Base-by-base conservation (phyloP, 2,888 invertebrate genomes). In the Saturnia pavonia region DNA sequence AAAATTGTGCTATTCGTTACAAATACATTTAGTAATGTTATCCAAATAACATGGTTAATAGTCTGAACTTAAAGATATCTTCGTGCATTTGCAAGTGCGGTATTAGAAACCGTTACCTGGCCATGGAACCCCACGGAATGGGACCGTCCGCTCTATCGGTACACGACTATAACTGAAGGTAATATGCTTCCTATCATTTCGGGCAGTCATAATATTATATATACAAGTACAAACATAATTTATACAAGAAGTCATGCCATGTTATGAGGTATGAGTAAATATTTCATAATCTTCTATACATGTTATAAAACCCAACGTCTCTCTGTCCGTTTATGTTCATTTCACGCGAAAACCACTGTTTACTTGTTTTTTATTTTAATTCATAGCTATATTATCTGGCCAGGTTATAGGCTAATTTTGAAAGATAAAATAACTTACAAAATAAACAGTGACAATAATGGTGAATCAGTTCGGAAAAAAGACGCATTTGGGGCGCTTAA, bases 131-230 rank as follows among this genome's bases (percentile, higher is more conserved):
- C 71, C 66, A 71, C 73, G 90, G 90, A 92, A 92, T 92, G 92
- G 84, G 91, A 89, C 88, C 91, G 87, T 85, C 88, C 89, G 91
- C 77, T 89, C 87, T 89, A 89, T 88, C 85, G 88, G 85, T 85
- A 87, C 85, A 84, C 82, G 78, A 82, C 81, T 79, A 74, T 73
- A 76, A 66, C 42, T 76, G 71, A 72, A 73, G 75, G 73, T 78
- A 80, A 78, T 77, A 76, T 73, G 72, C 75, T 75, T 80, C 74
- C 79, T 77, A 80, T 81, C 75, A 79, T 81, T 82, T 83, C 73
- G 78, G 83, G 76, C 77, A 77, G 80, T 77, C 77, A 78, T 82
- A 76, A 80, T 78, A 72, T 77, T n/a, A n/a, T n/a, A n/a, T n/a
- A 74, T 76, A 76, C 77, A 76, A 78, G 75, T 80, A 27, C 22